These are phyloP conservation scores for Tineola bisselliella DNA, from an alignment of 2,888 invertebrate genomes.

Conservation along the genomic window DNA sequence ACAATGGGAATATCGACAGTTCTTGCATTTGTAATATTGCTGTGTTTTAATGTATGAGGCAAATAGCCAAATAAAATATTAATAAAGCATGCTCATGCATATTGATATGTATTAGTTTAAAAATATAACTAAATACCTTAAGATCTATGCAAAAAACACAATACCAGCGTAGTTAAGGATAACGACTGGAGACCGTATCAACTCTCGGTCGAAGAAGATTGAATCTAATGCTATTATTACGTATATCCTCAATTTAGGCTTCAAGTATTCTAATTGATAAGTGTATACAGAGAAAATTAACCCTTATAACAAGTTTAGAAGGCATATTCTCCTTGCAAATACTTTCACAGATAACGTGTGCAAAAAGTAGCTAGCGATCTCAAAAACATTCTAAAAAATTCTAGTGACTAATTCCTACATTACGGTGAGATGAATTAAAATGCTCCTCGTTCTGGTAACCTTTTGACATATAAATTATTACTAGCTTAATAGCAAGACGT, in stretches of 20 bases:
- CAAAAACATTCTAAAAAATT: no score
- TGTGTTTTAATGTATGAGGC: no score
- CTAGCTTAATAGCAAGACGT: not conserved
- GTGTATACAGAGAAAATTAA: not conserved
- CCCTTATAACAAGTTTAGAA: not conserved
- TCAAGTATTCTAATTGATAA: not conserved
- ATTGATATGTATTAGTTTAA: not conserved
- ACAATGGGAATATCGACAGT: no score
- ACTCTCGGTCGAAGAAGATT: not conserved
- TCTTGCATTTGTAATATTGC: no score
- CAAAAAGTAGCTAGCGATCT: no score
- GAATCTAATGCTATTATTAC: not conserved
- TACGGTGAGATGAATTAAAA: no score
- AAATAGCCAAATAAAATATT: not conserved
- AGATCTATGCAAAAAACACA: not conserved
- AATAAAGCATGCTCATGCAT: constrained; percentile 3
- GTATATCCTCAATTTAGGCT: not conserved
- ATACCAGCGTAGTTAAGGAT: not conserved
- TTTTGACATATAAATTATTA: not conserved
- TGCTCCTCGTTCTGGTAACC: not conserved
- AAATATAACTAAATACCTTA: not conserved
- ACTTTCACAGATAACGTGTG: no score
- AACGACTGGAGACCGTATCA: not conserved
- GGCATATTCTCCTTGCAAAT: not conserved
- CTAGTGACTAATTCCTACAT: no score